These are phyloP conservation scores for Merops nubicus DNA, from an alignment of 2,113 vertebrate genomes.

Conservation along the genomic window DNA sequence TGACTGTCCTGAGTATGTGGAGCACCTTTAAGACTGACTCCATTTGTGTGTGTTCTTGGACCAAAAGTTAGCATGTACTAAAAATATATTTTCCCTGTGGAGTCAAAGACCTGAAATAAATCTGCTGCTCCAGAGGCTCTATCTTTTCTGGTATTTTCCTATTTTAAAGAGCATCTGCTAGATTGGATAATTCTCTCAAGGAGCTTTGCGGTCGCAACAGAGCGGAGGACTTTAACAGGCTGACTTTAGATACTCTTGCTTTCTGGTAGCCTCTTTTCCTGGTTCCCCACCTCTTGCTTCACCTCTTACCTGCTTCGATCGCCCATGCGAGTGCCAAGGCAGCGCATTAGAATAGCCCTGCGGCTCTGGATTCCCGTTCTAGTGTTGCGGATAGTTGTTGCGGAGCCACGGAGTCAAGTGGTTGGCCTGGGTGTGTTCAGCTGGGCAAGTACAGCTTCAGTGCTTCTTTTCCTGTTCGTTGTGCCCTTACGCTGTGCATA, in stretches of 20 bases:
- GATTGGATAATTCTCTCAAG: slow-evolving; percentile 30
- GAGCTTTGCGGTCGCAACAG: slow-evolving; percentile 44
- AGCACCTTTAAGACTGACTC: slow-evolving; percentile 58
- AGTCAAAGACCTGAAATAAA: slow-evolving; percentile 60
- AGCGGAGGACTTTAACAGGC: slow-evolving; percentile 38
- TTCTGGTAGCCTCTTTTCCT: slow-evolving; percentile 64
- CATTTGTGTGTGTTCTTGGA: slow-evolving; percentile 45
- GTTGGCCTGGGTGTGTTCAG: slow-evolving; percentile 69
- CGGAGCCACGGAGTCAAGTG: slow-evolving; percentile 77
- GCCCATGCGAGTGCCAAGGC: slow-evolving; percentile 88
- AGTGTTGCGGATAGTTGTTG: slow-evolving; percentile 94
- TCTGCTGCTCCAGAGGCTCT: slow-evolving; percentile 2
- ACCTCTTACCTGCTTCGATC: slow-evolving; percentile 64
- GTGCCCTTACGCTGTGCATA: not conserved
- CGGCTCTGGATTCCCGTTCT: slow-evolving; percentile 93
- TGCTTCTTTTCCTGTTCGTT: slow-evolving; percentile 40
- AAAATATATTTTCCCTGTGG: slow-evolving; percentile 76
- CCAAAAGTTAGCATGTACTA: slow-evolving; percentile 58
- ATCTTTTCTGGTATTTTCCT: slow-evolving; percentile 15
- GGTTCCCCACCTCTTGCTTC: slow-evolving; percentile 53
- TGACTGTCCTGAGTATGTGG: slow-evolving; percentile 66
- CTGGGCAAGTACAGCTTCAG: slow-evolving; percentile 85
- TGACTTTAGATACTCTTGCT: slow-evolving; percentile 56
- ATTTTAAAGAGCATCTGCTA: slow-evolving; percentile 56
- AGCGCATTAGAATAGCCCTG: slow-evolving; percentile 93